phyloP scores from a whole-genome alignment of 1,140 invertebrate species.

The Thereuonema tuberculata region DNA sequence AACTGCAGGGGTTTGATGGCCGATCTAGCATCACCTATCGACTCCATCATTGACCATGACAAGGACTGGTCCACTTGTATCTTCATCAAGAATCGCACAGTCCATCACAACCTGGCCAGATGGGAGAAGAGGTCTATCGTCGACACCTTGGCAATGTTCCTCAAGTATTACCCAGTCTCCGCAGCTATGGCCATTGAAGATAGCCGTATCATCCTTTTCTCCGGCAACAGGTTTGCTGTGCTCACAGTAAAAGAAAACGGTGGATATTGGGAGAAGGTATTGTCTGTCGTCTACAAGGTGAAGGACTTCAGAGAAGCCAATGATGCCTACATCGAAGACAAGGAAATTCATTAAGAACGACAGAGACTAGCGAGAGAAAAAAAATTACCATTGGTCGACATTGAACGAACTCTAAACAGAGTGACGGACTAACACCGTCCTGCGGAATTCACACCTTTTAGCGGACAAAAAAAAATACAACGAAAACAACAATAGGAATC shows the following conservation, averaged over 20 bases:
- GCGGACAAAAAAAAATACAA: no score
- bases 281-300: conserved; percentile 11
- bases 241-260: conserved; percentile 13
- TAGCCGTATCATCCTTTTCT: conserved; percentile 5
- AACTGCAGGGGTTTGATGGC: conserved; percentile 12
- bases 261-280: conserved; percentile 8
- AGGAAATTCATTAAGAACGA: not conserved
- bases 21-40: conserved; percentile 9
- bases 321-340: conserved; percentile 11
- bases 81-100: conserved; percentile 12
- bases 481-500: no score
- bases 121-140: conserved; percentile 14
- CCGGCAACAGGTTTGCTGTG: conserved; percentile 8
- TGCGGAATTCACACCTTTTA: no score
- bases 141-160: conserved; percentile 14
- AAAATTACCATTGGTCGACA: no score
- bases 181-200: conserved; percentile 10
- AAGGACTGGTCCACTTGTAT: conserved; percentile 14
- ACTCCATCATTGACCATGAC: conserved; percentile 13
- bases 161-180: conserved; percentile 11
- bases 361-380: no score
- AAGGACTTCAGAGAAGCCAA: conserved; percentile 13
- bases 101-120: conserved; percentile 12
- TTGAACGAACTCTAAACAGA: no score
- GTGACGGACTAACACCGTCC: no score